Percentiles rank a stretch among this genome's conserved stretches.
Conservation (phyloP, 2,797 vertebrate genomes). For the Chelon labrosus region DNA sequence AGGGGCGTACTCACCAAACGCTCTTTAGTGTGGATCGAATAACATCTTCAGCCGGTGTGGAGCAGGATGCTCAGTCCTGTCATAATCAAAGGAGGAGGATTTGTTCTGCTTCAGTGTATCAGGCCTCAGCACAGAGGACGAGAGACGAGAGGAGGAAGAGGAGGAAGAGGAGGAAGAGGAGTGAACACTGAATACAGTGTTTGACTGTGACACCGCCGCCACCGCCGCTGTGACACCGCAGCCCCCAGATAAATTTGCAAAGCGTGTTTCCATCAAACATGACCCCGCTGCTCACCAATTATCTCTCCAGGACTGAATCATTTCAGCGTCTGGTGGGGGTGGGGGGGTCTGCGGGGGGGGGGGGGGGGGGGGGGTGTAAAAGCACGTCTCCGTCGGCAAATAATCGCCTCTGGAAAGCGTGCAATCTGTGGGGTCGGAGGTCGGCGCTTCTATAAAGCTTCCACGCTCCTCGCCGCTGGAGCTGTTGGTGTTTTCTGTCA, state of each 20-base stretch:
- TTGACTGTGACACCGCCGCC: conserved; percentile 67
- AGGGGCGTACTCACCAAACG: background rate
- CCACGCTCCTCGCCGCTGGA: background rate
- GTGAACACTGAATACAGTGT: conserved; percentile 59
- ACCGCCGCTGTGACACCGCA: conserved; percentile 53
- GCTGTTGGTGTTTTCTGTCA: conserved; percentile 3
- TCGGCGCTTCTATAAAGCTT: conserved; percentile 48
- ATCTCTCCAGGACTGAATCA: conserved; percentile 67
- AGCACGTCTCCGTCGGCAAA: conserved; percentile 64
- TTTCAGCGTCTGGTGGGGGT: conserved; percentile 52
- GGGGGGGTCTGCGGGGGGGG: conserved; percentile 33
- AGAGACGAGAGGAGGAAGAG: too few relatives aligned
- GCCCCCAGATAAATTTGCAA: conserved; percentile 73
- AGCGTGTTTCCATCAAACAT: conserved; percentile 77
- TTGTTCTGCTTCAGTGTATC: conserved; percentile 50
- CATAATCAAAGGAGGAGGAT: conserved; percentile 53
- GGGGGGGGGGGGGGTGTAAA: conserved; percentile 39
- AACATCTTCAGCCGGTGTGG: conserved; percentile 24
- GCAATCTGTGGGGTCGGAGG: conserved; percentile 71
- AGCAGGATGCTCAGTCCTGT: conserved; percentile 12
- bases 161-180: conserved; percentile 28
- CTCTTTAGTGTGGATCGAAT: conserved; percentile 44
- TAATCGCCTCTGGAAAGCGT: conserved; percentile 72
- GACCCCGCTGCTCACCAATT: conserved; percentile 77
- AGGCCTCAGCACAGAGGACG: conserved; percentile 34